A percentile compares a stretch with the other conserved stretches of the same genome.
These are phyloP conservation scores for Helicolenus hilgendorfi DNA, from an alignment of 2,797 vertebrate genomes.

Conservation along the genomic window DNA sequence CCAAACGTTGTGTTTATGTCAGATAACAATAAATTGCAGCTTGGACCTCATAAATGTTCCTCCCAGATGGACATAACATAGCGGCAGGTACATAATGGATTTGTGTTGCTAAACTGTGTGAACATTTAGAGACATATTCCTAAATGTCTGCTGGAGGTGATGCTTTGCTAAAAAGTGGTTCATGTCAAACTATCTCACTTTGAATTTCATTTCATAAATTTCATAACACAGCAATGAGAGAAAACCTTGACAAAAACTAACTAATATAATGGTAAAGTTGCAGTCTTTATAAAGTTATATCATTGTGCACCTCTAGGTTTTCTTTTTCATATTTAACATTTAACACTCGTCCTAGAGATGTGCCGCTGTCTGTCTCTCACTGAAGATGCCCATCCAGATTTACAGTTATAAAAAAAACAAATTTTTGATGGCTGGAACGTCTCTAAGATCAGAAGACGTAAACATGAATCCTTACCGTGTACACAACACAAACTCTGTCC, in stretches of 20 bases:
- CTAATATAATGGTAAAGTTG: neutral
- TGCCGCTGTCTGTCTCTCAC: too few species aligned
- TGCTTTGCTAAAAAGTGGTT: neutral
- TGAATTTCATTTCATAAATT: neutral
- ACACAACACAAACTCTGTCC: too few species aligned
- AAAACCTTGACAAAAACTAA: neutral
- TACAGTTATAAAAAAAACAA: too few species aligned
- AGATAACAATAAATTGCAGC: conserved; percentile 2
- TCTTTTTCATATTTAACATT: neutral
- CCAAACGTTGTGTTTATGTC: neutral
- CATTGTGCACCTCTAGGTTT: neutral
- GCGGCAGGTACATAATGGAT: neutral
- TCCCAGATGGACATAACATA: neutral
- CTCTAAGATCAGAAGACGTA: too few species aligned
- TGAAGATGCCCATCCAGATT: too few species aligned
- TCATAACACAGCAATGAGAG: neutral
- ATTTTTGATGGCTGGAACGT: too few species aligned
- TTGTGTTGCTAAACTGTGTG: neutral
- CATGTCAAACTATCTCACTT: neutral
- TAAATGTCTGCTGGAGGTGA: neutral
- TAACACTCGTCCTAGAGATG: too few species aligned
- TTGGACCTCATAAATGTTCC: conserved; percentile 1
- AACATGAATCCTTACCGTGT: too few species aligned
- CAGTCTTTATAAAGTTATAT: neutral
- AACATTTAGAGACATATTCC: neutral